A percentile compares a stretch with the other conserved stretches of the same genome.
Conservation (phyloP, 2,113 vertebrate species). For the Colistium nudipinnis region DNA sequence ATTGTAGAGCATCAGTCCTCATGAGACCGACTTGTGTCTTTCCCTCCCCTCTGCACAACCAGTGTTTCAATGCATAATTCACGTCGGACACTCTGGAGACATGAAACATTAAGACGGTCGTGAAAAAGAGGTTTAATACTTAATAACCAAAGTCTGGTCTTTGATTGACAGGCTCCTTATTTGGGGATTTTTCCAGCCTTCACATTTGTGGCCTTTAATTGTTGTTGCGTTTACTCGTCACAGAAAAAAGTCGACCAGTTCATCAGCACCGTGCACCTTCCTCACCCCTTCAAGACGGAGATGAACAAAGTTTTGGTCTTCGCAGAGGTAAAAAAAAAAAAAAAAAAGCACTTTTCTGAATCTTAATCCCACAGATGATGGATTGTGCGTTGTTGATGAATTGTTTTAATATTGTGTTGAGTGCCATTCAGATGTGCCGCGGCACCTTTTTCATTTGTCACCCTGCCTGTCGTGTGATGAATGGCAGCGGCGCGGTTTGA, state of each 20-base stretch:
- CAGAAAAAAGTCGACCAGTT: conserved; percentile 92
- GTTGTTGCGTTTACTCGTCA: neutral
- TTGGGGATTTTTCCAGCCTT: neutral
- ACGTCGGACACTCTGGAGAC: too few relatives aligned
- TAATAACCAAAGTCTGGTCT: neutral
- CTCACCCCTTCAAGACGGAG: conserved; percentile 81
- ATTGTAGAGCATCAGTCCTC: too few relatives aligned
- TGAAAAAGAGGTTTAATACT: neutral
- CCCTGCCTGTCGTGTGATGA: conserved; percentile 6
- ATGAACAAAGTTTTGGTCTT: conserved; percentile 90
- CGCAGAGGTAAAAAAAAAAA: conserved; percentile 85
- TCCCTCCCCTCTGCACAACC: too few relatives aligned
- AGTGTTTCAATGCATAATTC: conserved; percentile 22
- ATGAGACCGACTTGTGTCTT: too few relatives aligned
- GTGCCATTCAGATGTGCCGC: conserved; percentile 19
- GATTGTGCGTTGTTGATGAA: conserved; percentile 31
- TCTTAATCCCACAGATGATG: conserved; percentile 23
- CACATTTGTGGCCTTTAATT: too few relatives aligned
- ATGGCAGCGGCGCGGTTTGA: neutral
- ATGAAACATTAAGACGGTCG: too few relatives aligned
- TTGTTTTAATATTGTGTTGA: conserved; percentile 26
- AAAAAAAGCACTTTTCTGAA: too few relatives aligned
- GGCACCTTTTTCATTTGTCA: conserved; percentile 14
- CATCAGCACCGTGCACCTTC: conserved; percentile 82
- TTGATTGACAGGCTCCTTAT: neutral